These are phyloP conservation scores for Cenopis cana DNA, from an alignment of 2,888 invertebrate species.

Conservation along the genomic window DNA sequence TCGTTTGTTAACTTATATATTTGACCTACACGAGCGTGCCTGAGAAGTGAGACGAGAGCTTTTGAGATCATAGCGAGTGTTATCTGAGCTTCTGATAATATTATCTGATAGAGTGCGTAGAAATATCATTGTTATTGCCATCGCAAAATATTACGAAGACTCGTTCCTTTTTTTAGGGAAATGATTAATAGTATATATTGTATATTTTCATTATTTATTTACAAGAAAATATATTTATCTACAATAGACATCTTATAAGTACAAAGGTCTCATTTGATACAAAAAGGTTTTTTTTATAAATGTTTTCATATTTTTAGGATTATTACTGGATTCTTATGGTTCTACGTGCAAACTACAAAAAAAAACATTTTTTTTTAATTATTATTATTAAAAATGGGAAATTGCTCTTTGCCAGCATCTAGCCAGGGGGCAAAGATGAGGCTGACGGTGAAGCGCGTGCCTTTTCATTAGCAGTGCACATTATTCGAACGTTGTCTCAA, in stretches of 20 bases:
- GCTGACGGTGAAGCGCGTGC: no score
- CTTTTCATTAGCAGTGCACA: no score
- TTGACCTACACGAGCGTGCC: background rate
- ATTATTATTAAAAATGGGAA: no score
- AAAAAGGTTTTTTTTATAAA: background rate
- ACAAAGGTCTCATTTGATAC: background rate
- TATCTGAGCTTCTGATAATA: slow-evolving; percentile 35
- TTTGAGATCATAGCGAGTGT: background rate
- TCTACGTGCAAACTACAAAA: no score
- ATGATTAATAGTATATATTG: slow-evolving; percentile 17
- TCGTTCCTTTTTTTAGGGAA: slow-evolving; percentile 34
- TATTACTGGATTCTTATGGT: background rate
- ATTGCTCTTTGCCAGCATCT: no score
- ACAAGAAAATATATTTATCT: no score
- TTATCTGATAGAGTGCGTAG: slow-evolving; percentile 27
- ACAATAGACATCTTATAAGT: background rate
- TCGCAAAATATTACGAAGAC: slow-evolving; percentile 33
- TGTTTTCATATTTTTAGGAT: background rate
- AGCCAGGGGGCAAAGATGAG: no score
- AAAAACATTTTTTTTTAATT: no score
- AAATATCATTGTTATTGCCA: slow-evolving; percentile 33
- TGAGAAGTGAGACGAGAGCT: background rate
- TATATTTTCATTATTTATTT: no score
- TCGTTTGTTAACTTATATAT: background rate
- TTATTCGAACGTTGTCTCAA: no score